Base-by-base conservation (phyloP, 2,888 invertebrate genomes). In the Campopleginae sp. region DNA sequence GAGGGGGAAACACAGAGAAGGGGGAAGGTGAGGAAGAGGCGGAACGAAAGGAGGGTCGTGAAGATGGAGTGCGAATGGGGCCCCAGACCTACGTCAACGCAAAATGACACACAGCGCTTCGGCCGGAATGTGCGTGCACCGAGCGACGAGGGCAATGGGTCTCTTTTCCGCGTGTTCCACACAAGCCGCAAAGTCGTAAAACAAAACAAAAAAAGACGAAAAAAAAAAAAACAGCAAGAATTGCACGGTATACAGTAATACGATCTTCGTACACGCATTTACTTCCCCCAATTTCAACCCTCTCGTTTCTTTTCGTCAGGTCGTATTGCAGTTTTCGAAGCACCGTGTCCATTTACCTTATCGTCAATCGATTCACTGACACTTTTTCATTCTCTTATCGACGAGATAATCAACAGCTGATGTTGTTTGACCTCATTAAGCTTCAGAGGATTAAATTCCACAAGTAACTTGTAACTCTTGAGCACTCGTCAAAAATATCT, bases 101-200 rank as follows among this genome's bases (percentile, higher is more conserved):
- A 82, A 83, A 89, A 89, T 87, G 87, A 78, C 88, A 58, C 58
- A 58, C 58, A 89, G 78, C 80, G 75, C 75, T 58, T 74, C 82
- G 68, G 48, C 44, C 63, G 48, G 82, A 65, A 75, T 61, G 78
- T 61, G 54, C 71, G 46, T 51, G 65, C 68, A 76, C 74, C 65
- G 79, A 14, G 27, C 14, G 27, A 68, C 70, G 72, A 83, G 82
- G 86, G 75, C 85, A 84, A 86, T 86, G 85, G 86, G 86, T 86
- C 86, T 83, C 65, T 65, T 68, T 68, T 58, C 46, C 76, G 82
- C 71, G 77, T 68, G 63, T 63, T 38, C 38, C 27, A 44, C 23
- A 66, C 44, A 38, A 44, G 42, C 66, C 42, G 44, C 42, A 66
- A 44, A 66, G 23, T 44, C 66, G 66, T 44, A 23, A 66, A 66